These are phyloP conservation scores for Megaceryle torquata DNA, from an alignment of 2,113 vertebrate species.

Conservation along the genomic window DNA sequence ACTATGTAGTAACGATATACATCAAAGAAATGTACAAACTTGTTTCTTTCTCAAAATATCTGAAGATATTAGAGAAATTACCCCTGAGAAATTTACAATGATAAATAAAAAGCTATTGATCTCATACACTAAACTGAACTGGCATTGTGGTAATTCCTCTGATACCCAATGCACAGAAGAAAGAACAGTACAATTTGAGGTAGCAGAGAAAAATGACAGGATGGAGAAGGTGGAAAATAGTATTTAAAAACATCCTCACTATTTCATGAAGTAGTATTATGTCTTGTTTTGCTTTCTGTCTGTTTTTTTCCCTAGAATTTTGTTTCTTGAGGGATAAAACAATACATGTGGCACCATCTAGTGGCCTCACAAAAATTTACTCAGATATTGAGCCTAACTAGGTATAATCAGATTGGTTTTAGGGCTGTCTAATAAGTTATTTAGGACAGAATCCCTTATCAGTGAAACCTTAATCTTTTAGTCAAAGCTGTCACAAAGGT, in stretches of 20 bases:
- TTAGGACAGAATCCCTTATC: not conserved
- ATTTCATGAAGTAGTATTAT: not conserved
- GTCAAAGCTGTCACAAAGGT: fast-evolving
- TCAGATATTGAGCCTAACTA: not conserved
- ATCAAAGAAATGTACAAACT: not conserved
- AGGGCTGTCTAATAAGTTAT: not conserved
- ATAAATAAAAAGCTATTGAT: not conserved
- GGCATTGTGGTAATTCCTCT: no score
- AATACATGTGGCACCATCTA: constrained; percentile 32
- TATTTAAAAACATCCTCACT: not conserved
- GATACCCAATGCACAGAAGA: not conserved
- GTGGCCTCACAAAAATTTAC: not conserved
- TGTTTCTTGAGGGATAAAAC: not conserved
- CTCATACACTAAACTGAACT: not conserved
- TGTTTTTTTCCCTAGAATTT: not conserved
- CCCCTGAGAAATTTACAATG: not conserved
- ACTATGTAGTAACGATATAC: not conserved
- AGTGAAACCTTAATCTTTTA: not conserved
- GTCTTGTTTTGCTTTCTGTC: not conserved
- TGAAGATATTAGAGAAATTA: not conserved
- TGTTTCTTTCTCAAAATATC: not conserved
- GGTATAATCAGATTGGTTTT: not conserved
- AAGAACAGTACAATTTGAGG: not conserved
- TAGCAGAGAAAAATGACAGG: not conserved
- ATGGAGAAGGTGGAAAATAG: not conserved